Evolutionary conservation across 2,888 invertebrate species (phyloP), one percentile per base, ranked within the genome.

Genomic region (Drosophila affinis): DNA sequence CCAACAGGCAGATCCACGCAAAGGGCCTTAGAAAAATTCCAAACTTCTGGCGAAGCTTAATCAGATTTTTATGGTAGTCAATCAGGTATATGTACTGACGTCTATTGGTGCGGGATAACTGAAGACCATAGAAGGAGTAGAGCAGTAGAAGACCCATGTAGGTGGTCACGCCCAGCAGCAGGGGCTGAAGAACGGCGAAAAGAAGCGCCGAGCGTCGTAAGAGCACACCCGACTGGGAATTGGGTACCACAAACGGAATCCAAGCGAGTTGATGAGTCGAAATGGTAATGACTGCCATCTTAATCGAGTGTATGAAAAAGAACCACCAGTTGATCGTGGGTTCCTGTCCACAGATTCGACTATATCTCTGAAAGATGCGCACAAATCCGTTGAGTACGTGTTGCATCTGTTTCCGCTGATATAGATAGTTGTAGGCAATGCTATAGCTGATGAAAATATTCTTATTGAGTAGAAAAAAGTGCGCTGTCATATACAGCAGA

Each of bases 291-390:
- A 3, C 1, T 32, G 1, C 32, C 12, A 32, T 32, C 32, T 32
- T 10, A 32, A 10, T 12, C 32, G 10, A 3, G 10, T 39, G 24
- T n/a, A 63, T 9, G 0, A 29, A 0, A 24, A 64, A 72, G 1
- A 74, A n/a, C n/a, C 12, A 61, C 80, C 72, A 81, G 46, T 82
- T 77, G 24, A 75, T 63, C 7, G n/a, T 27, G 0, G 77, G 75
- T 0, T n/a, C 46, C 3, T 18, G 24, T 3, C 79, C 72, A 27
- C 48, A 55, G 7, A 49, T 34, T 3, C 7, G 7, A 1, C 14
- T 10, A 9, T 59, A 72, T 6, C 27, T 12, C 3, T 47, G 39
- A 58, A 54, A 76, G 4, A 65, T 49, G 0, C 10, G 1, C 2
- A 57, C 46, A 32, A 87, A 78, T 0, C 68, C 48, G n/a, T 87